Evolutionary conservation across 2,888 invertebrate genomes (phyloP).

Genomic region (Aporophyla lueneburgensis): DNA sequence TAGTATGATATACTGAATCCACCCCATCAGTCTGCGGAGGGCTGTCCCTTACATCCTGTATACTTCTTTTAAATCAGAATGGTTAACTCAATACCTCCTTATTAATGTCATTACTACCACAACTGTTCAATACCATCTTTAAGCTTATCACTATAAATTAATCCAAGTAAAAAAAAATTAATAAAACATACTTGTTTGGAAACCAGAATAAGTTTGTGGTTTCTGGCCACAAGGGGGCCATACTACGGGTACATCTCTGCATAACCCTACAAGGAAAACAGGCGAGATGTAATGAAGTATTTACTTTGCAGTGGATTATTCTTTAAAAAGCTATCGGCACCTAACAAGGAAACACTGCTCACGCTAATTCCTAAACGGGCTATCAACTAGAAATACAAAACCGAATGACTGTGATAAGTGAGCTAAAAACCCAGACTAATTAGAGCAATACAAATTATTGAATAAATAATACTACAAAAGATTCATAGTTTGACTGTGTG

Average conservation of each 20-base stretch:
- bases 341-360: background rate
- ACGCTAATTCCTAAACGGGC: background rate
- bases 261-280: background rate
- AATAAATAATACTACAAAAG: background rate
- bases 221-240: background rate
- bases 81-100: background rate
- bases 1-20: no score
- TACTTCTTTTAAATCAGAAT: background rate
- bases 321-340: background rate
- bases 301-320: background rate
- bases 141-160: background rate
- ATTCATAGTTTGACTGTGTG: no score
- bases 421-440: background rate
- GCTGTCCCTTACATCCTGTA: no score
- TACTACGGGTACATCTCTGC: background rate
- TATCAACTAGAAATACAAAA: conserved; percentile 1
- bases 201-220: background rate
- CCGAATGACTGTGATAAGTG: background rate
- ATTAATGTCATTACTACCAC: background rate
- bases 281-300: background rate
- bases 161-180: background rate
- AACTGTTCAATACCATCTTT: background rate
- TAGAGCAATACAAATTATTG: background rate
- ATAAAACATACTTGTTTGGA: background rate
- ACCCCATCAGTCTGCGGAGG: no score